Evolutionary conservation across 1,140 invertebrate genomes (phyloP), one percentile per base, ranked within the genome.

Genomic region (Drosophila kikkawai): DNA sequence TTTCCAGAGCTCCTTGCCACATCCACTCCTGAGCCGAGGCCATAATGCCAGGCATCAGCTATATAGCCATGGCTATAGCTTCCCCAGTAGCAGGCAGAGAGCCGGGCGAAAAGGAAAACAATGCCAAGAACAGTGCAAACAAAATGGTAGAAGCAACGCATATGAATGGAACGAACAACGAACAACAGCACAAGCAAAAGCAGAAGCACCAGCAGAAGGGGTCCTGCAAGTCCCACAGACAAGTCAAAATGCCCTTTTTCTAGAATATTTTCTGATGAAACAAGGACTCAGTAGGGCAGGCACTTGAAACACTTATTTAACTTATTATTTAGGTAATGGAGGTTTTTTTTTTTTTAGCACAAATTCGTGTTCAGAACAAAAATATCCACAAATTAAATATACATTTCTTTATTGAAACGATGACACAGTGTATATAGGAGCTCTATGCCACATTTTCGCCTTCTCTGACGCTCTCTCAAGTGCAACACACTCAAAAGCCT

Each of bases 81-180:
- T 32, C 32, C 12, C 29, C 47, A 34, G 50, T 26, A 41, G 42
- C 59, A 36, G 39, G 42, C 47, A 26, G 44, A 73, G 22, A 59
- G 64, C n/a, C 45, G 29, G 36, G 60, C 17, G 44, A 42, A 60
- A 56, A 50, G 56, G 45, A 77, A 82, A 82, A 82, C 74, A 82
- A 79, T 61, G 69, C 80, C 80, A 82, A 75, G 57, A 75, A 75
- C 68, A 51, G 68, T 63, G 71, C 81, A 80, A 85, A 85, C 81
- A 80, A 84, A 83, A 71, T 69, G 59, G 80, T 47, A 73, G 57
- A 39, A 75, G 61, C 80, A 83, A 51, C 39, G 45, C 68, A 74
- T 39, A 39, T 74, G 70, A 60, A 73, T 73, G 67, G 37, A 34
- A 22, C 32, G 32, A 75, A 75, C 48, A 55, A 48, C 37, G 26